Conservation (phyloP, 2,797 vertebrate genomes). For the Micrastur ruficollis region DNA sequence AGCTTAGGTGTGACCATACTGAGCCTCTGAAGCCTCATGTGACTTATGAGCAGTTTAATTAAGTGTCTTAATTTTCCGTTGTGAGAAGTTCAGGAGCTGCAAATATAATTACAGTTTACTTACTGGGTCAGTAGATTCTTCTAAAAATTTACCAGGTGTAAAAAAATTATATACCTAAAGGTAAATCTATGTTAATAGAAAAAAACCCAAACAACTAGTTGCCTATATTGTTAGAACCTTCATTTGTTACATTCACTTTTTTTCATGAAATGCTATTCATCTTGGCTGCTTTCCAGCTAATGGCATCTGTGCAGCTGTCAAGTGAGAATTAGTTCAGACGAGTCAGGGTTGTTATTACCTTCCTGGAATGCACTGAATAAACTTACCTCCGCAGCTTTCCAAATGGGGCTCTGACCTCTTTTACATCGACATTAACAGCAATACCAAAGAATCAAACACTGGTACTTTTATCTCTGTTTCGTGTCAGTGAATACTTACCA, state of each 20-base stretch:
- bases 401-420: background rate
- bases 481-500: background rate
- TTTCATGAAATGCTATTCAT: background rate
- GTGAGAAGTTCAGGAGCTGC: background rate
- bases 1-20: background rate
- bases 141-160: background rate
- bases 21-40: background rate
- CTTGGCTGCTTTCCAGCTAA: background rate
- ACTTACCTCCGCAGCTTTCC: background rate
- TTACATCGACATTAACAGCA: background rate
- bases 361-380: slow-evolving; percentile 4
- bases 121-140: background rate
- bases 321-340: background rate
- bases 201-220: background rate
- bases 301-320: background rate
- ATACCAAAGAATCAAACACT: background rate
- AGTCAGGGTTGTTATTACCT: background rate
- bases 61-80: background rate
- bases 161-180: background rate
- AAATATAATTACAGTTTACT: background rate
- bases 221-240: background rate
- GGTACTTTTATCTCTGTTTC: background rate
- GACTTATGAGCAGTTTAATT: background rate
- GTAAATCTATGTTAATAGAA: background rate
- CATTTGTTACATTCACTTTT: background rate